Percentiles rank a stretch among this genome's conserved stretches.
Evolutionary conservation across 2,113 vertebrate species (phyloP).

Genomic region (Noctilio leporinus): DNA sequence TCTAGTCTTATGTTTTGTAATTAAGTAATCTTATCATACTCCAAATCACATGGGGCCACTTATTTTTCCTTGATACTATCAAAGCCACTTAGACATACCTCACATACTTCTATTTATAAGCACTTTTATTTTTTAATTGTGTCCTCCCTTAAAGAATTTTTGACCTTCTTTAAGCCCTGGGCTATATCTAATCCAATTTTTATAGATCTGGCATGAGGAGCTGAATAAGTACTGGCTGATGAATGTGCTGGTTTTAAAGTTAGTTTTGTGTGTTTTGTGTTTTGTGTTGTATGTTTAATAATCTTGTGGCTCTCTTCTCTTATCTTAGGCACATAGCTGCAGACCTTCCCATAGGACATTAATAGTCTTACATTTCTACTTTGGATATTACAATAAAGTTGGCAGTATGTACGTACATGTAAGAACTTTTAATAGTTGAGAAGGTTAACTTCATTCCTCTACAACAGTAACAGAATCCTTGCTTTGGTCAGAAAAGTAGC

Average conservation of each 20-base stretch:
- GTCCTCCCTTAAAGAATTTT: not conserved
- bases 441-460: slow-evolving; percentile 6
- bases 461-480: not conserved
- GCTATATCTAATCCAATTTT: not conserved
- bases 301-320: not conserved
- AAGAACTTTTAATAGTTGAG: not conserved
- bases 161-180: not conserved
- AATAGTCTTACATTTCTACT: not conserved
- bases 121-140: not conserved
- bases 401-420: not conserved
- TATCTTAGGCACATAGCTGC: not conserved
- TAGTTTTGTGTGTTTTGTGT: not conserved
- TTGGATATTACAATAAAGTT: not conserved
- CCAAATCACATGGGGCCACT: not conserved
- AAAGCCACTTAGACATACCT: not conserved
- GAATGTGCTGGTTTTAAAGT: not conserved
- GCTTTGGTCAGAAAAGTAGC: not conserved
- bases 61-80: not conserved
- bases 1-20: not conserved
- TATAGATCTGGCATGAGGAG: not conserved
- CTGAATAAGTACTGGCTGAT: not conserved
- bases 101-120: not conserved
- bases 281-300: too few relatives aligned
- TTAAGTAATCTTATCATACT: not conserved
- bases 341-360: not conserved